Base-by-base conservation (phyloP, 2,888 invertebrate genomes). In the Hirtodrosophila cameraria region DNA sequence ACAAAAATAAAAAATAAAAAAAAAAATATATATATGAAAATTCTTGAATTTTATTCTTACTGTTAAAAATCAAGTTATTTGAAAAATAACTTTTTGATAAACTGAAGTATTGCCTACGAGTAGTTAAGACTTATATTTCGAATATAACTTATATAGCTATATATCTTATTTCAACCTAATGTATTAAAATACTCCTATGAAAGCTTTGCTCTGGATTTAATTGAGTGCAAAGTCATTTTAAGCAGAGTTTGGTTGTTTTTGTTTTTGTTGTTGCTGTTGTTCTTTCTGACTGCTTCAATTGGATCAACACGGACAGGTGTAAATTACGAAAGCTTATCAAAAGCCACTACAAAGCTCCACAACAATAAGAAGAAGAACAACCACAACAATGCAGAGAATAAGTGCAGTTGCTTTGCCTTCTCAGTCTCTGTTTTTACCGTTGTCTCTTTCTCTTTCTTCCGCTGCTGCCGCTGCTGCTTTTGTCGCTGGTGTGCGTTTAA, bases 221-320 rank as follows among this genome's bases (percentile, higher is more conserved):
- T 59, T 12, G 33, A 25, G 38, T 50, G 30, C 12, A 54, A 55
- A 46, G 23, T n/a, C 25, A 31, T 43, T 15, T 27, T 9, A 36
- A n/a, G 25, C 36, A 18, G n/a, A 20, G 4, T 7, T 18, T 11
- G 13, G 31, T 4, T 28, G 11, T 13, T 8, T 12, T 12, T 28
- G 25, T 8, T 18, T 16, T 11, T 31, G 35, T n/a, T 28, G 20
- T 9, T 45, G 9, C 27, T 15, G 20, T 23, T 31, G 9, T 16
- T 20, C 11, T 7, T 41, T 18, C 4, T 31, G 25, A 9, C 18
- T 23, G 27, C 13, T 36, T 23, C 46, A 52, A 54, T 50, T 59
- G 77, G 77, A 71, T 80, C 65, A 80, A 60, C 79, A 69, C 54
- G 52, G 69, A 65, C 72, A 83, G 84, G 84, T 86, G 86, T 69